Base-by-base conservation (phyloP, 2,888 invertebrate genomes). In the Hanleya hanleyi region DNA sequence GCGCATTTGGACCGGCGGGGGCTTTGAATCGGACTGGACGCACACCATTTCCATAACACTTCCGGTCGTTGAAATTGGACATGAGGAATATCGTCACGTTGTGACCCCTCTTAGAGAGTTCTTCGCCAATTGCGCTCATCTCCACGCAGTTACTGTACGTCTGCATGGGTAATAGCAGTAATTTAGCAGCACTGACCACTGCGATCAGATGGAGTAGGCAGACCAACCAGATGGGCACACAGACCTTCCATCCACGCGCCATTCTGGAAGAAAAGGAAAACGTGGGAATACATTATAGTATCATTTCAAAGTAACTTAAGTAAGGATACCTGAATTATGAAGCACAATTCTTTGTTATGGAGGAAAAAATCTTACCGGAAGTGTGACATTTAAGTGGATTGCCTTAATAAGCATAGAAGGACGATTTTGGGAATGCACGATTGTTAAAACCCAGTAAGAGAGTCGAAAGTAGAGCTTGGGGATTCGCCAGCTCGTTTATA, bases 71-170 rank as follows among this genome's bases (percentile, higher is more conserved):
- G 18, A 64, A 64, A 64, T 37, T 35, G 18, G 35, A 35, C 35
- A 22, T 18, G 4, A 64, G 37, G 64, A 64, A 64, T 37, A 64
- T 64, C n/a, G 37, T 64, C 18, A 73, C 72, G n/a, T 73, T 33
- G 29, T 75, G 75, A 12, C 72, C 72, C 50, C 72, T 35, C n/a
- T 35, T 22, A 1, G 36, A 50, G 1, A 75, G 69, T 38, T 49
- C 72, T 47, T 69, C 69, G 1, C 69, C 71, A 22, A 75, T 62
- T 0, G 61, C 29, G 33, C 49, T 29, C 26, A 68, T 36, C n/a
- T 69, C 69, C 33, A 50, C 29, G 1, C 67, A 33, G 49, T 70
- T 67, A 49, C 75, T 66, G 3, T 41, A 57, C 5, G 50, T 26
- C 65, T 65, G 71, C 22, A 49, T 22, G 7, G 64, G 22, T 32